phyloP scores from a whole-genome alignment of 2,797 vertebrate species.

The Perodicticus potto region DNA sequence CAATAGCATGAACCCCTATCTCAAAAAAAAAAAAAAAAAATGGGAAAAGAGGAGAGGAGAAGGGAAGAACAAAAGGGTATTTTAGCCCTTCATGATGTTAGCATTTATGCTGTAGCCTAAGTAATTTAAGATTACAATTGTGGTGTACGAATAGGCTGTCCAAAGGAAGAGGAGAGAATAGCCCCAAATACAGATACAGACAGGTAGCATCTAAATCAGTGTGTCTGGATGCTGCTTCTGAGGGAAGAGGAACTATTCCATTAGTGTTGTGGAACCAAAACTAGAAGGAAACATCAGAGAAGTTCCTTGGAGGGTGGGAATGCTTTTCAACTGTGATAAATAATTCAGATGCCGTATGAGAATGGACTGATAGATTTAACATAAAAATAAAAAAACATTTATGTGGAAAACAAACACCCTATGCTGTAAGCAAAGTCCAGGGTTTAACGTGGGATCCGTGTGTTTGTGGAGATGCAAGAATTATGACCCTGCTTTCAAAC shows the following conservation, averaged over 20 bases:
- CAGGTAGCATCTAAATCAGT: background rate
- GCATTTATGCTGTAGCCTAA: background rate
- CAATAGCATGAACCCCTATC: too few relatives aligned
- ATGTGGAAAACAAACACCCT: background rate
- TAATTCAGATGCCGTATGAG: background rate
- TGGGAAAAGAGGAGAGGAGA: too few relatives aligned
- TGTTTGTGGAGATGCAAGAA: background rate
- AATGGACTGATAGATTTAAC: background rate
- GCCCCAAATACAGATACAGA: background rate
- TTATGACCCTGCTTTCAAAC: background rate
- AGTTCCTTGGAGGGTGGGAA: background rate
- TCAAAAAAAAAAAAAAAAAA: too few relatives aligned
- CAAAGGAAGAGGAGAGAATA: background rate
- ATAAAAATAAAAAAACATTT: background rate
- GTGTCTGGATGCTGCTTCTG: background rate
- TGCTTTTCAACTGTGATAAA: background rate
- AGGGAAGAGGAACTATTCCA: background rate
- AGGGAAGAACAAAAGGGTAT: background rate
- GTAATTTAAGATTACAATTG: background rate
- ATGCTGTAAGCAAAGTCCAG: background rate
- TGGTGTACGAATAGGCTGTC: background rate
- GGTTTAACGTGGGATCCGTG: background rate
- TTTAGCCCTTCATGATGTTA: background rate
- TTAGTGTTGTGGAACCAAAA: too few relatives aligned
- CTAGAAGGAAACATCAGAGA: background rate